Evolutionary conservation across 2,888 invertebrate species (phyloP).

Genomic region (Acholoe squamosa): DNA sequence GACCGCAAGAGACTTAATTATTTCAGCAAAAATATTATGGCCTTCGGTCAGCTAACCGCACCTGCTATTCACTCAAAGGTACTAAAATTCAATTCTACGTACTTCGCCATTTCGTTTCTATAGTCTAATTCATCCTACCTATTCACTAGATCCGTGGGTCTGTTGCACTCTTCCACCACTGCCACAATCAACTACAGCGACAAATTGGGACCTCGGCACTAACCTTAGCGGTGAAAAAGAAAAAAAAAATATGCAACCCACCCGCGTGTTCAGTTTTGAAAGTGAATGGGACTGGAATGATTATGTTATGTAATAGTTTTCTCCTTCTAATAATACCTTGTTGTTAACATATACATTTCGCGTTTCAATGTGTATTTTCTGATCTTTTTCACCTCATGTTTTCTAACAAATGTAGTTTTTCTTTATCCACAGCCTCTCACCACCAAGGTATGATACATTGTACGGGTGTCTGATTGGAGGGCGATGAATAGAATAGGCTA

Average conservation of each 20-base stretch:
- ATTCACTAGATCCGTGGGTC: not conserved
- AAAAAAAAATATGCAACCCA: too few relatives aligned
- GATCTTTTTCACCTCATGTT: not conserved
- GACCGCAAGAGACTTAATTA: too few relatives aligned
- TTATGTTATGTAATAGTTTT: too few relatives aligned
- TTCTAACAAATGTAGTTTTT: constrained; percentile 31
- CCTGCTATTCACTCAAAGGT: too few relatives aligned
- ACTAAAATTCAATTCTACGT: too few relatives aligned
- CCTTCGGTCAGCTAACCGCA: too few relatives aligned
- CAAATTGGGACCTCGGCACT: not conserved
- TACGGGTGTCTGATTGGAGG: constrained; percentile 18
- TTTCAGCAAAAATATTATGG: too few relatives aligned
- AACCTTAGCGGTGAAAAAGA: not conserved
- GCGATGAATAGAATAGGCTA: constrained; percentile 1
- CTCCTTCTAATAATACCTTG: too few relatives aligned
- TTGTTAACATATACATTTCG: too few relatives aligned
- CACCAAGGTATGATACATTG: constrained; percentile 26
- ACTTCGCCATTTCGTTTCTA: not conserved
- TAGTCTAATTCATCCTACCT: not conserved
- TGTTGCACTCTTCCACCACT: not conserved
- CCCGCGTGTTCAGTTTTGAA: not conserved
- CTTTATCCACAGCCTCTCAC: constrained; percentile 56
- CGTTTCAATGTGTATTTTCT: too few relatives aligned
- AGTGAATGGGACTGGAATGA: not conserved
- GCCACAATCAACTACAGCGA: not conserved